Conservation (phyloP, 2,797 vertebrate genomes). For the Gallinago solitaria region DNA sequence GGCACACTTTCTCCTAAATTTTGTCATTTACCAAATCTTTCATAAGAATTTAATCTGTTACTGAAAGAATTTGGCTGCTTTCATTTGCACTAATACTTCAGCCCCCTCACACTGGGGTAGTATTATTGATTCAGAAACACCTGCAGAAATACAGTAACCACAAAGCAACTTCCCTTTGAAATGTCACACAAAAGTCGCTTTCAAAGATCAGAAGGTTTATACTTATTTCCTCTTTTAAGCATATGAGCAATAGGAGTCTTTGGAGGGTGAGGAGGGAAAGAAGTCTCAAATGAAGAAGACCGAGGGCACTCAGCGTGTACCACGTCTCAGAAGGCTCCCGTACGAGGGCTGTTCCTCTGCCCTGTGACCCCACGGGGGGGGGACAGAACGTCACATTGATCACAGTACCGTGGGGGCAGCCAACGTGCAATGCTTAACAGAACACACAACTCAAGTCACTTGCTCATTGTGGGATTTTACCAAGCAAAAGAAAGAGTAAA, state of each 20-base stretch:
- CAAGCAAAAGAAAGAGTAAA: neutral
- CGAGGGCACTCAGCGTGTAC: neutral
- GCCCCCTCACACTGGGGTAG: neutral
- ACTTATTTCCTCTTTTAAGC: neutral
- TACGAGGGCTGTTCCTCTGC: neutral
- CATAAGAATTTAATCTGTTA: neutral
- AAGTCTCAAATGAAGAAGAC: neutral
- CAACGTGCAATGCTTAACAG: neutral
- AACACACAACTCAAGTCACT: neutral
- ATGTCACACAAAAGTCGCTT: neutral
- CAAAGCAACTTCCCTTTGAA: neutral
- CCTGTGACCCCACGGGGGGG: neutral
- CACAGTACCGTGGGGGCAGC: fast-evolving
- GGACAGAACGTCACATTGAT: neutral
- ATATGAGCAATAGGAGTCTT: neutral
- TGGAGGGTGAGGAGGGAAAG: neutral
- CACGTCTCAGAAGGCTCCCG: neutral
- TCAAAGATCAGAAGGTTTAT: neutral
- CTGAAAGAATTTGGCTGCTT: neutral
- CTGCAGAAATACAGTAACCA: neutral
- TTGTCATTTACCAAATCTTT: neutral
- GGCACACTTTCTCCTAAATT: neutral
- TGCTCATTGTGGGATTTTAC: neutral
- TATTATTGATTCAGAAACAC: neutral
- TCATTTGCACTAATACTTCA: neutral